A percentile compares a stretch with the other conserved stretches of the same genome.
Conservation (phyloP, 2,113 vertebrate genomes). For the Myotis lucifugus region DNA sequence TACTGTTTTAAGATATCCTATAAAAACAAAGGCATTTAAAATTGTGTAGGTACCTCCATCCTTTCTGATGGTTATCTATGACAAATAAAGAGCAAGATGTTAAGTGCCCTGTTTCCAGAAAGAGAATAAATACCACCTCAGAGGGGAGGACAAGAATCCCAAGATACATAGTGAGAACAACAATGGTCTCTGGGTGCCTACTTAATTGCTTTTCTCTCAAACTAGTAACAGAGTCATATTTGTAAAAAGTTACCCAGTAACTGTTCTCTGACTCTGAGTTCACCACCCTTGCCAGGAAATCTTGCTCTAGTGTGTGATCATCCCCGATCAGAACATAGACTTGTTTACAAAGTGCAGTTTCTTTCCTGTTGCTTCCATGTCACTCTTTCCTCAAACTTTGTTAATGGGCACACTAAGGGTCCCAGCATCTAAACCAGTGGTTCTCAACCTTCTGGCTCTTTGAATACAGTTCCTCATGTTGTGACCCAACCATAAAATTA, state of each 20-base stretch:
- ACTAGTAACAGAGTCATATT: slow-evolving; percentile 61
- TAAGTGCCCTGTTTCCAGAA: slow-evolving; percentile 9
- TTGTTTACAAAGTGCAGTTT: slow-evolving; percentile 61
- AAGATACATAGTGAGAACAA: slow-evolving; percentile 53
- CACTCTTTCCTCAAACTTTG: slow-evolving; percentile 61
- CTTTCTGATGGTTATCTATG: not conserved
- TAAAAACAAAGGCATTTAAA: slow-evolving; percentile 18
- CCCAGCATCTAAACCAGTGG: slow-evolving; percentile 54
- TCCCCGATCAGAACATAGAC: slow-evolving; percentile 12
- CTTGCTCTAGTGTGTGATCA: not conserved
- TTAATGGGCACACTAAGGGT: slow-evolving; percentile 64
- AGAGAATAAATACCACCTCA: slow-evolving; percentile 13
- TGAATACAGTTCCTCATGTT: too few relatives aligned
- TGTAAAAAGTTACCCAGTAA: slow-evolving; percentile 47
- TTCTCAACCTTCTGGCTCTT: too few relatives aligned
- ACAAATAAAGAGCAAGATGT: slow-evolving; percentile 26
- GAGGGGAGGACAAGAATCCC: not conserved
- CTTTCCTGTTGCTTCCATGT: slow-evolving; percentile 49
- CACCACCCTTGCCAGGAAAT: not conserved
- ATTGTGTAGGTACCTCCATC: not conserved
- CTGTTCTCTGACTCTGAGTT: slow-evolving; percentile 12
- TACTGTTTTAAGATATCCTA: slow-evolving; percentile 15
- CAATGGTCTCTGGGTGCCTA: slow-evolving; percentile 57
- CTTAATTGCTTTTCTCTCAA: slow-evolving; percentile 73
- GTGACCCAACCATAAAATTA: too few relatives aligned